A percentile compares a stretch with the other conserved stretches of the same genome.
Conservation (phyloP, 2,113 vertebrate species). For the Cavia aperea region DNA sequence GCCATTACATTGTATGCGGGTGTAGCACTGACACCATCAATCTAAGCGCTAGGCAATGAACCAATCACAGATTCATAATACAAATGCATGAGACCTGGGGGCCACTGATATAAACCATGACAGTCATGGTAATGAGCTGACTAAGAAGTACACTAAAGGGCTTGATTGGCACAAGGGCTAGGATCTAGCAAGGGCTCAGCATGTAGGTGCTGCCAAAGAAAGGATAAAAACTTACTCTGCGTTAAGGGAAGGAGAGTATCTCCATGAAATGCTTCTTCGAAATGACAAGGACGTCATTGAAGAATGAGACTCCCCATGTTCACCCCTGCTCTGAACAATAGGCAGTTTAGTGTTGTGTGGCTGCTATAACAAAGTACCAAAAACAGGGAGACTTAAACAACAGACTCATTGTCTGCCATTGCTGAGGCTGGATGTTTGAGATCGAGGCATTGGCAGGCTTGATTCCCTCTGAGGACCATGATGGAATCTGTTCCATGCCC, state of each 20-base stretch:
- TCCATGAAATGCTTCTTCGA: not conserved
- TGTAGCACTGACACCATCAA: too few relatives aligned
- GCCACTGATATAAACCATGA: too few relatives aligned
- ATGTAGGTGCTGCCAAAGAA: not conserved
- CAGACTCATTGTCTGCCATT: not conserved
- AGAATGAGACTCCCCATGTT: not conserved
- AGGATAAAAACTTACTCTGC: not conserved
- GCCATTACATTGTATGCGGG: too few relatives aligned
- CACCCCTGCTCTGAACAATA: not conserved
- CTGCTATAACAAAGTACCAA: not conserved
- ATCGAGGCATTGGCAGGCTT: not conserved
- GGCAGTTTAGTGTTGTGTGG: too few relatives aligned
- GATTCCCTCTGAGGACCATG: not conserved
- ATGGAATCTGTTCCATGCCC: not conserved
- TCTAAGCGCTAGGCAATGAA: too few relatives aligned
- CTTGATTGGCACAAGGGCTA: not conserved
- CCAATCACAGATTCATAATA: too few relatives aligned
- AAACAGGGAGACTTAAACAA: too few relatives aligned
- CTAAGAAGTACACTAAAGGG: not conserved
- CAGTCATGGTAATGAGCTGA: not conserved
- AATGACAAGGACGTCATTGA: not conserved
- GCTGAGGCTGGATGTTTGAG: not conserved
- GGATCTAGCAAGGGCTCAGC: not conserved
- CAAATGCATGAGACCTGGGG: too few relatives aligned
- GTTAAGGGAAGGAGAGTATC: not conserved